A percentile compares a stretch with the other conserved stretches of the same genome.
phyloP scores from a whole-genome alignment of 2,797 vertebrate species.

The Alouatta caraya region DNA sequence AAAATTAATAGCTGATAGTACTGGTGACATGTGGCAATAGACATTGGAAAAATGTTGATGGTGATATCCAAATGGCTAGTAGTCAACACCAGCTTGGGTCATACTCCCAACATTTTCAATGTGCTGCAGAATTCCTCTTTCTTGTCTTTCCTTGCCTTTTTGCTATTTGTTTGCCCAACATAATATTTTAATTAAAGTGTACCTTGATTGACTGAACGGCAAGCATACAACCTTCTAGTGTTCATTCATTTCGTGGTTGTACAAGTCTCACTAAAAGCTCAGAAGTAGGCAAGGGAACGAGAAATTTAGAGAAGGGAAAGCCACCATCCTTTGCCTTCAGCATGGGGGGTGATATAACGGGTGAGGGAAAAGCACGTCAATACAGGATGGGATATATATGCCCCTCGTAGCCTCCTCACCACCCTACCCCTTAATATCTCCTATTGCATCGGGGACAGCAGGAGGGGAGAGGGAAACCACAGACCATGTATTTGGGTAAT shows the following conservation, averaged over 20 bases:
- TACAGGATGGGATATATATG: neutral
- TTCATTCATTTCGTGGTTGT: neutral
- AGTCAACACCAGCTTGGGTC: neutral
- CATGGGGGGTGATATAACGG: neutral
- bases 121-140: neutral
- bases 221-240: neutral
- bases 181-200: neutral
- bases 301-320: neutral
- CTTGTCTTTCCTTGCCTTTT: neutral
- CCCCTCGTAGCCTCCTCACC: neutral
- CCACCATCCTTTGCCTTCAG: neutral
- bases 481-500: slow-evolving; percentile 31
- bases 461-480: neutral
- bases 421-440: neutral
- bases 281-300: neutral
- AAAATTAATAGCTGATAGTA: neutral
- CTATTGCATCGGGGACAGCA: neutral
- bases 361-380: neutral
- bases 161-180: neutral
- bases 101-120: neutral
- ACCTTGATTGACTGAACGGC: slow-evolving; percentile 27
- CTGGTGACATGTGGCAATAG: neutral
- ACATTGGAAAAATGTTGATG: neutral
- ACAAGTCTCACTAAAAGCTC: slow-evolving; percentile 40
- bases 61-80: neutral